Percentiles rank a stretch among this genome's conserved stretches.
Conservation (phyloP, 2,113 vertebrate species). For the Cygnus buccinator region DNA sequence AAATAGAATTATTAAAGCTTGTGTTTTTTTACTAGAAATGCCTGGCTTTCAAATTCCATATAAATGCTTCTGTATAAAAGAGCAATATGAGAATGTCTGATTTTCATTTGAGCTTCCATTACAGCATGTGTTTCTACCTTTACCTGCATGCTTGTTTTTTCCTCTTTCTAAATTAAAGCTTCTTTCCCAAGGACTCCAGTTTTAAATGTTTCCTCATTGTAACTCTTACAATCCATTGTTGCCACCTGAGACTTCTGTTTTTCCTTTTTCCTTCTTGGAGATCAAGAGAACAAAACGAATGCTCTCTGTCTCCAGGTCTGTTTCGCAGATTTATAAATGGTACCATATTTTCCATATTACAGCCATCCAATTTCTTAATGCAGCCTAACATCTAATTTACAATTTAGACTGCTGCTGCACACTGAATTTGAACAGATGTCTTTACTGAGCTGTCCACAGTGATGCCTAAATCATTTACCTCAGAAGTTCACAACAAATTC, state of each 20-base stretch:
- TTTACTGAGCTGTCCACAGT: constrained; percentile 26
- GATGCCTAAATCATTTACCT: background rate
- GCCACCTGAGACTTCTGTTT: constrained; percentile 30
- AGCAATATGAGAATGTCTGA: background rate
- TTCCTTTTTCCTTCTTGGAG: constrained; percentile 3
- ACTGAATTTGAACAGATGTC: constrained; percentile 61
- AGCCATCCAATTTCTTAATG: constrained; percentile 44
- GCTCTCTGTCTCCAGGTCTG: constrained; percentile 1
- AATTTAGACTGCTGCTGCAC: constrained; percentile 48
- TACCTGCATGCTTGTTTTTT: constrained; percentile 6
- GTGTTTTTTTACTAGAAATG: background rate
- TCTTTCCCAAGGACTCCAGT: background rate
- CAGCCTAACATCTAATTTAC: constrained; percentile 66
- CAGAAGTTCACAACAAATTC: constrained; percentile 15
- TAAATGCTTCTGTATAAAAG: constrained; percentile 1
- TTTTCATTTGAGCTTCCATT: background rate
- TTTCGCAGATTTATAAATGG: constrained; percentile 57
- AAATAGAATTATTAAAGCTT: background rate
- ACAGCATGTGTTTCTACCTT: background rate
- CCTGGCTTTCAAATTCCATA: background rate
- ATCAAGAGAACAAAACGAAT: constrained; percentile 55
- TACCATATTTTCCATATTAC: constrained; percentile 55
- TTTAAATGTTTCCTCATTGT: constrained; percentile 44
- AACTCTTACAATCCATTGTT: constrained; percentile 5
- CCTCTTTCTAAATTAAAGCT: constrained; percentile 36